Percentiles rank a stretch among this genome's conserved stretches.
Conservation (phyloP, 2,113 vertebrate species). For the Ammospiza nelsoni region DNA sequence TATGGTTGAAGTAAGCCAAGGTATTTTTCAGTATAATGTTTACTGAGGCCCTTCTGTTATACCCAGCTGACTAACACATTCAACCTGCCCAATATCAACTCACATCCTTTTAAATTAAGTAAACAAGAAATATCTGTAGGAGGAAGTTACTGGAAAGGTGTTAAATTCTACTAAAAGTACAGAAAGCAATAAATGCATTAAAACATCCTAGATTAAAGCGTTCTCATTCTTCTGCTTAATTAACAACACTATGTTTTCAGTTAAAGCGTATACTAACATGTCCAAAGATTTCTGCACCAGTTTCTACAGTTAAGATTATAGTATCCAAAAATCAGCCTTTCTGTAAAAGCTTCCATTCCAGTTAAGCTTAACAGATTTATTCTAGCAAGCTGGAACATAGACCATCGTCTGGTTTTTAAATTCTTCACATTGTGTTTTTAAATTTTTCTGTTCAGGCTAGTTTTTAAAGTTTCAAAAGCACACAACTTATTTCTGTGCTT, state of each 20-base stretch:
- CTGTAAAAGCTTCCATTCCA: neutral
- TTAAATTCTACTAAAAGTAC: neutral
- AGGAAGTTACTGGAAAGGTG: neutral
- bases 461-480: neutral
- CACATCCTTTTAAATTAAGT: neutral
- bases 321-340: neutral
- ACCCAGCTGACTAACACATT: neutral
- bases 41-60: neutral
- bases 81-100: neutral
- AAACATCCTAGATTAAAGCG: neutral
- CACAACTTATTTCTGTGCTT: neutral
- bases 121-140: neutral
- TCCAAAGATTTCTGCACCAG: neutral
- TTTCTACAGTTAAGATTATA: neutral
- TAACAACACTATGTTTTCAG: neutral
- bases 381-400: neutral
- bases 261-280: neutral
- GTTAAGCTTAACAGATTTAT: neutral
- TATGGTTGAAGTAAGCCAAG: neutral
- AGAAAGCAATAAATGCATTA: neutral
- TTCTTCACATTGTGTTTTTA: neutral
- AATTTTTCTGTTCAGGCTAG: neutral
- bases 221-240: neutral
- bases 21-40: neutral
- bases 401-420: neutral